Evolutionary conservation across 2,888 invertebrate genomes (phyloP), one percentile per base, ranked within the genome.

Genomic region (Flexamia atlantica): DNA sequence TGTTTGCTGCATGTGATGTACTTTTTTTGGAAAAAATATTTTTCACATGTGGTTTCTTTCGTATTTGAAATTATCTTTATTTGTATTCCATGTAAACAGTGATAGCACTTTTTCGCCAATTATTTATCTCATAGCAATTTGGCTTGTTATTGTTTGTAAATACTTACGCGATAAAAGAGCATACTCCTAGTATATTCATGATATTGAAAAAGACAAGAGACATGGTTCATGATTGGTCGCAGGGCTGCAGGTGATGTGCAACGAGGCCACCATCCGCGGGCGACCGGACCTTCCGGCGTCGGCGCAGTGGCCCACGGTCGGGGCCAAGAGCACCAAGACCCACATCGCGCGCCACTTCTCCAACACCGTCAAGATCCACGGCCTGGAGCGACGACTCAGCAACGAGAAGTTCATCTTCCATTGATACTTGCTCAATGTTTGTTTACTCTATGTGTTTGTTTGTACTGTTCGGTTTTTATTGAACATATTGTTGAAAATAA

Each of bases 181-280:
- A n/a, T n/a, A n/a, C n/a, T n/a, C n/a, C n/a, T n/a, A n/a, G n/a
- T n/a, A n/a, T n/a, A n/a, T n/a, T n/a, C n/a, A n/a, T n/a, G n/a
- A n/a, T n/a, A n/a, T n/a, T n/a, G n/a, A n/a, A n/a, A n/a, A n/a
- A n/a, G n/a, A n/a, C n/a, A n/a, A n/a, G n/a, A n/a, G n/a, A n/a
- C n/a, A n/a, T n/a, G n/a, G n/a, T n/a, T n/a, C 14, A 17, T 23
- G 3, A 83, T 32, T 72, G 85, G 86, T n/a, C 9, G 79, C 86
- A 89, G 89, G 85, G 82, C 86, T 89, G 83, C 86, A 85, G 83
- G 86, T 89, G 79, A 88, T 86, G 14, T 88, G 89, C 60, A 89
- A 87, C 84, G 88, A 88, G 84, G 88, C 88, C 12, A 87, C 88
- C 57, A 87, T 89, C 46, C 86, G 87, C 60, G 85, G 84, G 25